Conservation (phyloP, 1,140 invertebrate genomes). For the Drosophila repleta region DNA sequence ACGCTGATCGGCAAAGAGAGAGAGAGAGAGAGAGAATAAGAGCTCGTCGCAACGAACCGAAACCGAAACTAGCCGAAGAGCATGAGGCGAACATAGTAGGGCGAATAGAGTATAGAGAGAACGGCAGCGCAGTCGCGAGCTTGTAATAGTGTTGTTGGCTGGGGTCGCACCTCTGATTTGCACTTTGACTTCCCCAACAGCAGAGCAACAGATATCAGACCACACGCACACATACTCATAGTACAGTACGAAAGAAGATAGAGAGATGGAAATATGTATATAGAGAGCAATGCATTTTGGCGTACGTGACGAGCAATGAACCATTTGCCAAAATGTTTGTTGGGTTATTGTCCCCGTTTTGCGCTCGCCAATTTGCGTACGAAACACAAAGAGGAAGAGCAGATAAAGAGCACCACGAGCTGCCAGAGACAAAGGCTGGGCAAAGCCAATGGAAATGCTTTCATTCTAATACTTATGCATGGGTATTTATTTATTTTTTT, state of each 20-base stretch:
- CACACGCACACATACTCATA: slow-evolving; percentile 9
- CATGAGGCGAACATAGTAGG: slow-evolving; percentile 7
- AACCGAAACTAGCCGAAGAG: slow-evolving; percentile 42
- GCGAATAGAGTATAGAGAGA: slow-evolving; percentile 1
- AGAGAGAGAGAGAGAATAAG: slow-evolving; percentile 9
- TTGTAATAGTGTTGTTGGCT: slow-evolving; percentile 22
- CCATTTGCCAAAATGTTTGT: slow-evolving; percentile 61
- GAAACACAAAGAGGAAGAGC: slow-evolving; percentile 63
- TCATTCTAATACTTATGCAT: slow-evolving; percentile 35
- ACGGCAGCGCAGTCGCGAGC: slow-evolving; percentile 21
- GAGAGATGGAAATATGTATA: slow-evolving; percentile 10
- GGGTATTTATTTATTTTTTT: slow-evolving; percentile 2
- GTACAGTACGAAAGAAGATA: neutral
- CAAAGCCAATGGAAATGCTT: slow-evolving; percentile 42
- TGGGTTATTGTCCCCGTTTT: slow-evolving; percentile 71
- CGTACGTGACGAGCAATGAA: slow-evolving; percentile 60
- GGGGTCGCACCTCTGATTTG: slow-evolving; percentile 48
- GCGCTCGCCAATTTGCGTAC: slow-evolving; percentile 73
- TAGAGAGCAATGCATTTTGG: slow-evolving; percentile 33
- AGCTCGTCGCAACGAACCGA: slow-evolving; percentile 36
- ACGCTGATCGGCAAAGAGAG: slow-evolving; percentile 22
- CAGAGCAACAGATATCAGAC: slow-evolving; percentile 37
- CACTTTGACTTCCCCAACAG: slow-evolving; percentile 41
- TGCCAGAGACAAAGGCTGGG: slow-evolving; percentile 39
- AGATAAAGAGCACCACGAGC: slow-evolving; percentile 27